Evolutionary conservation across 2,797 vertebrate species (phyloP), one percentile per base, ranked within the genome.

Genomic region (Paguma larvata): DNA sequence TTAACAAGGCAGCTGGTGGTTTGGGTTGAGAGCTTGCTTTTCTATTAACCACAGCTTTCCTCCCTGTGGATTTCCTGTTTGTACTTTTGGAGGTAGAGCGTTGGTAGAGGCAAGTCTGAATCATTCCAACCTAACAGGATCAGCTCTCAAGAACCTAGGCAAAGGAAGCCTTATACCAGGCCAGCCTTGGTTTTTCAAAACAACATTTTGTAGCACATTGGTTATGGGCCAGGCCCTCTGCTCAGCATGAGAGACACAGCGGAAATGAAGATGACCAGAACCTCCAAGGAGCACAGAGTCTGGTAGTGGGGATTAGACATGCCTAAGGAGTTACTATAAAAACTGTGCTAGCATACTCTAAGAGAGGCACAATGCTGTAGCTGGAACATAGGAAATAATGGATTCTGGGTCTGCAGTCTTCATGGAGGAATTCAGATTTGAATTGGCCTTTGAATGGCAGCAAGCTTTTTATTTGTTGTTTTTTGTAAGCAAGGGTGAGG

Each of bases 1-100:
- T 98, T 98, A 97, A 98, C 93, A 95, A 98, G 97, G 88, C 96
- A 94, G 92, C 88, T 97, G 96, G 96, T 93, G 95, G 94, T 95
- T 95, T 97, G 96, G 86, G 80, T 59, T n/a, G 79, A 97, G 95
- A 91, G 70, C 67, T 97, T 97, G 89, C 86, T 97, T 98, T 98
- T 95, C 92, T 94, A 67, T 97, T 96, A 97, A 95, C 90, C 77
- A 25, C 83, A 94, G 94, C 46, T 86, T 92, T 82, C 85, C 77
- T 96, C 92, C 72, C 51, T 10, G 2, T 89, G 67, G 86, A 89
- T 94, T 96, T 98, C 85, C 95, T 98, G 91, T 96, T 90, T 92
- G 84, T 77, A 88, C 75, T 51, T 96, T 89, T 51, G 19, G 80
- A 91, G 73, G 86, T 87, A 88, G 56, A 68, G 46, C 78, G 65